A percentile compares a stretch with the other conserved stretches of the same genome.
phyloP scores from a whole-genome alignment of 2,888 invertebrate genomes.

The Prenolepis imparis region DNA sequence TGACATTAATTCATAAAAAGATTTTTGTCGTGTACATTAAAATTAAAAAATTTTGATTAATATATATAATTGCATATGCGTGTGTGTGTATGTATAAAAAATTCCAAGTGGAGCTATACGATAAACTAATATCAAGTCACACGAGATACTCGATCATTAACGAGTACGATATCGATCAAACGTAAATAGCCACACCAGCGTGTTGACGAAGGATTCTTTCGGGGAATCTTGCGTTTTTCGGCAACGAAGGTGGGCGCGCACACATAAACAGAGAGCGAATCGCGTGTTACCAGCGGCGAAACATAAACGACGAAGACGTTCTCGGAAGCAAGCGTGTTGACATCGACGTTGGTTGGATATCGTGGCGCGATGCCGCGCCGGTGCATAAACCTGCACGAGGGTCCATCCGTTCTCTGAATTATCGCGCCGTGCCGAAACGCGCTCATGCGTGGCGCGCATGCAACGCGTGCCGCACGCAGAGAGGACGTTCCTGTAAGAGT shows the following conservation, averaged over 20 bases:
- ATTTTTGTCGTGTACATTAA: background rate
- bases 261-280: background rate
- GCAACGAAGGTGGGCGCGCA: too few relatives aligned
- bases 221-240: background rate
- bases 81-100: background rate
- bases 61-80: background rate
- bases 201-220: background rate
- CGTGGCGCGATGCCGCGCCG: background rate
- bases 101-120: background rate
- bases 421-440: conserved; percentile 13
- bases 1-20: background rate
- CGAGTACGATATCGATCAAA: background rate
- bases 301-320: background rate
- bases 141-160: background rate
- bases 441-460: background rate
- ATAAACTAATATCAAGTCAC: background rate
- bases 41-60: background rate
- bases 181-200: background rate
- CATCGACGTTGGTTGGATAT: background rate
- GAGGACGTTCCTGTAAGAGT: conserved; percentile 31
- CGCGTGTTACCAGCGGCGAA: conserved; percentile 7
- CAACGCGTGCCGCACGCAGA: conserved; percentile 39
- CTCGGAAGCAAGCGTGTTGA: conserved; percentile 21
- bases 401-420: conserved; percentile 8
- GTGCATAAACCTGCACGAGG: background rate